These are phyloP conservation scores for Chironomus tentans DNA, from an alignment of 2,888 invertebrate genomes.

Conservation along the genomic window DNA sequence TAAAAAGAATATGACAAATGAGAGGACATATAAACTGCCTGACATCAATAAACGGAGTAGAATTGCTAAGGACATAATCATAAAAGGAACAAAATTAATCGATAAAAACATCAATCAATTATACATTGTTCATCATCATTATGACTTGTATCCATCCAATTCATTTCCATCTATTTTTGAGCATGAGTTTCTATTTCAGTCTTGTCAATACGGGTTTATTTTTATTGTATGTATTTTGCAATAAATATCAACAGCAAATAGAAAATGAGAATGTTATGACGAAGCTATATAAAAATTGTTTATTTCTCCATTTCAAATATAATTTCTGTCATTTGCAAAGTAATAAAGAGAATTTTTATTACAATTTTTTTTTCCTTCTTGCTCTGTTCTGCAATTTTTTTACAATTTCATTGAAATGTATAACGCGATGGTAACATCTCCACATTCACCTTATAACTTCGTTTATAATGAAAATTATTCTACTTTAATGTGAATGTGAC, in stretches of 20 bases:
- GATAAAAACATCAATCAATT: constrained; percentile 8
- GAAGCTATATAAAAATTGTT: constrained; percentile 12
- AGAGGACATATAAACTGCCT: background rate
- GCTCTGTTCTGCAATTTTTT: background rate
- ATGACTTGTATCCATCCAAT: background rate
- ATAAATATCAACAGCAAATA: background rate
- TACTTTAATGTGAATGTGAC: too few relatives aligned
- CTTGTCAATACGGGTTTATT: background rate
- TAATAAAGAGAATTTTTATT: constrained; percentile 25
- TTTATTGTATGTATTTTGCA: background rate
- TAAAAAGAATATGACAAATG: background rate
- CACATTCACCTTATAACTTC: background rate
- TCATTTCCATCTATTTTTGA: background rate
- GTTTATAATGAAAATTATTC: background rate
- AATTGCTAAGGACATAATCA: background rate
- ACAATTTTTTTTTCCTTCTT: background rate
- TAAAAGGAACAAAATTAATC: background rate
- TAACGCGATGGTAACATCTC: background rate
- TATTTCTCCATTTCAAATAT: constrained; percentile 7
- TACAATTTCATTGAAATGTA: background rate
- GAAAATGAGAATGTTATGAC: background rate
- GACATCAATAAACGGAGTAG: too few relatives aligned
- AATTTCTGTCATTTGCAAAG: constrained; percentile 26
- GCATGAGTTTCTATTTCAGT: too few relatives aligned
- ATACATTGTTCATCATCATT: background rate